Percentiles rank a stretch among this genome's conserved stretches.
phyloP scores from a whole-genome alignment of 2,113 vertebrate genomes.

The Poeciliopsis turrubarensis region DNA sequence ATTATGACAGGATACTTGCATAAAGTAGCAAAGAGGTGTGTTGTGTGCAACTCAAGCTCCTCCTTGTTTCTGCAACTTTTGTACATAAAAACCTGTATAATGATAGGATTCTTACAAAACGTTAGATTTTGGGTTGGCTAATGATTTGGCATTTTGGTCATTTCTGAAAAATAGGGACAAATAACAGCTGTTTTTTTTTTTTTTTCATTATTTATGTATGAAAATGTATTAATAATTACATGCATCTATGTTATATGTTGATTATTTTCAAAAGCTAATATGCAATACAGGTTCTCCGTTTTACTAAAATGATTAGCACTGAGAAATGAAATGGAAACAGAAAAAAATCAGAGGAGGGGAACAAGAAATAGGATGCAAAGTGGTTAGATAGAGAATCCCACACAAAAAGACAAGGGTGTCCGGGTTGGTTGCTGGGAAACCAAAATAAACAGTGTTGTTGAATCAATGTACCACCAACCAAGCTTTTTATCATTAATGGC shows the following conservation, averaged over 20 bases:
- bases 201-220: not conserved
- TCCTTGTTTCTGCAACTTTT: not conserved
- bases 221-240: not conserved
- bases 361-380: slow-evolving; percentile 30
- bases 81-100: not conserved
- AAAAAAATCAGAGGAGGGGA: slow-evolving; percentile 9
- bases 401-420: slow-evolving; percentile 13
- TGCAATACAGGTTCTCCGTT: not conserved
- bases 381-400: slow-evolving; percentile 22
- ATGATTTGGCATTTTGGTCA: too few species aligned
- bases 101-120: not conserved
- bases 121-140: too few species aligned
- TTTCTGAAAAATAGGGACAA: too few species aligned
- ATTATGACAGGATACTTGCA: not conserved
- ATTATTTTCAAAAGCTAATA: not conserved
- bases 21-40: not conserved
- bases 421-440: slow-evolving; percentile 46
- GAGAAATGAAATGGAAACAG: not conserved
- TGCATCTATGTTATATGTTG: not conserved
- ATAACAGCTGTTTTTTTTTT: not conserved
- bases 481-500: not conserved
- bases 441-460: slow-evolving; percentile 42
- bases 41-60: not conserved
- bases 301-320: not conserved
- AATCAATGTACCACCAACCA: slow-evolving; percentile 26